Base-by-base conservation (phyloP, 2,113 vertebrate species). In the Myodes glareolus region DNA sequence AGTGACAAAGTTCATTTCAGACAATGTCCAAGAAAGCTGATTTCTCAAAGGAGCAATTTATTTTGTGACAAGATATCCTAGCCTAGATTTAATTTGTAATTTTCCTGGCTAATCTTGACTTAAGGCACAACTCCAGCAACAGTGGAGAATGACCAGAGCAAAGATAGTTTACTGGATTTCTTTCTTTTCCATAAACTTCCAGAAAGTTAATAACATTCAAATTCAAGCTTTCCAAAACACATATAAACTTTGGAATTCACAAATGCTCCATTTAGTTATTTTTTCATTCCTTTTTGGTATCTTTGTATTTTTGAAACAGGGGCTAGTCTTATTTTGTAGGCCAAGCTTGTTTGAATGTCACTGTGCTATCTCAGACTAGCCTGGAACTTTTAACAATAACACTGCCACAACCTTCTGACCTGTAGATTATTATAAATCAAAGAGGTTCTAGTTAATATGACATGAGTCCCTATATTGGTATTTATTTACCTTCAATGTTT, bases 401-500 rank as follows among this genome's bases (percentile, higher is more conserved):
- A 12, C 33, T 27, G 31, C 1, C 31, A 19, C 39, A 47, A 68
- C 63, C 45, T 87, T 68, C 63, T 39, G n/a, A 23, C 21, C 23
- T 70, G 9, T 55, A 92, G 65, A 63, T 95, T 63, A 16, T 95
- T 96, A 9, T 80, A 92, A 92, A 93, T 39, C 55, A 77, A 8
- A 85, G 84, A 77, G 12, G 7, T 70, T 90, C 23, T 95, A 80
- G 84, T 84, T 10, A 42, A 14, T 50, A 78, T 87, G 47, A 80
- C 3, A 36, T 9, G 23, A 42, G 27, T 78, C 86, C n/a, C 63
- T 52, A 10, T 61, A 33, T 92, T 33, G 89, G 42, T 92, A 96
- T 98, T 98, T 91, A 97, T 98, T 98, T 96, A 99, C 99, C 99
- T 99, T 99, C 93, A 99, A 98, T 0, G 97, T 99, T 98, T 99